phyloP scores from a whole-genome alignment of 2,888 invertebrate genomes.

The Isoperla grammatica region DNA sequence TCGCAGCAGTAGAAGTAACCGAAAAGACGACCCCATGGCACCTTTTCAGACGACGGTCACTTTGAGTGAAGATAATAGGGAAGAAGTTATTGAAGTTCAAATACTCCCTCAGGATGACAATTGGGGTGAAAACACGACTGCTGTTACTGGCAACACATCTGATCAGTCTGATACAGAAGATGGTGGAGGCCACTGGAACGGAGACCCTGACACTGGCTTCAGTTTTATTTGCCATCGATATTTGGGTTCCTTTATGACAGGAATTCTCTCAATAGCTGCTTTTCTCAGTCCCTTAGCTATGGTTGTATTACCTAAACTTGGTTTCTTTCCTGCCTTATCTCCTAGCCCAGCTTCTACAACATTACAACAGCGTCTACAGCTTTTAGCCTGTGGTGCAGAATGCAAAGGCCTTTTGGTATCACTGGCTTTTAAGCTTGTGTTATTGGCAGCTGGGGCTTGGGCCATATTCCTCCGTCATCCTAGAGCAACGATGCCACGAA shows the following conservation, averaged over 20 bases:
- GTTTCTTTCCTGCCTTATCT: conserved; percentile 69
- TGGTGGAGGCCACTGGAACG: conserved; percentile 69
- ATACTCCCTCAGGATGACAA: conserved; percentile 91
- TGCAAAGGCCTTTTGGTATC: conserved; percentile 92
- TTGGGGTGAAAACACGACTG: conserved; percentile 98
- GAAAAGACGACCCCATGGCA: conserved; percentile 64
- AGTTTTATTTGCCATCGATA: conserved; percentile 75
- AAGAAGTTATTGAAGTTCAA: conserved; percentile 93
- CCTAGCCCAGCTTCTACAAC: conserved; percentile 57
- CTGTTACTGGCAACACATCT: conserved; percentile 93
- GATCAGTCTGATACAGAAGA: conserved; percentile 93
- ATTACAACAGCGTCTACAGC: conserved; percentile 60
- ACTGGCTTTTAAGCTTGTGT: conserved; percentile 78
- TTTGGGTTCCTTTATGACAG: conserved; percentile 72
- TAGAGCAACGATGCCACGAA: conserved; percentile 82
- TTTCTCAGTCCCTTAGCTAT: conserved; percentile 91
- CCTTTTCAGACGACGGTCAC: conserved; percentile 84
- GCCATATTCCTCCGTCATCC: conserved; percentile 83
- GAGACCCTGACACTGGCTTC: conserved; percentile 66
- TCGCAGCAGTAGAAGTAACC: conserved; percentile 60
- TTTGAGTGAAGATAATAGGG: conserved; percentile 68
- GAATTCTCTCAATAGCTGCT: conserved; percentile 72
- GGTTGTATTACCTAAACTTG: conserved; percentile 89
- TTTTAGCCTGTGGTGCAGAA: conserved; percentile 83
- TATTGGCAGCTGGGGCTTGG: conserved; percentile 87